Percentiles rank a stretch among this genome's conserved stretches.
phyloP scores from a whole-genome alignment of 2,113 vertebrate genomes.

The Aegypius monachus region DNA sequence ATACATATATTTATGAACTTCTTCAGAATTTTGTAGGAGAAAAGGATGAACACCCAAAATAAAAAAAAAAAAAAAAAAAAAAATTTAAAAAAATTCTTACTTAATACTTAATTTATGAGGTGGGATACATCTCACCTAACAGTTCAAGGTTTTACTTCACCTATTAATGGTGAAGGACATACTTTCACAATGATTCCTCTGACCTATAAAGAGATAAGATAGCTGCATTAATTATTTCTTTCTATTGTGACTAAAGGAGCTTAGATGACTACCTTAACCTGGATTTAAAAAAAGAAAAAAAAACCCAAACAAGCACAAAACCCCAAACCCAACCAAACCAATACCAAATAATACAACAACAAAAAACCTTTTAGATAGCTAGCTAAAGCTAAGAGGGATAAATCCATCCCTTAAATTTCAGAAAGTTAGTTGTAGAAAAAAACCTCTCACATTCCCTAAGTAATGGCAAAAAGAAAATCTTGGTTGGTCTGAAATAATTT shows the following conservation, averaged over 20 bases:
- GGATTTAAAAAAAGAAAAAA: background rate
- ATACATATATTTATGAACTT: rapidly evolving
- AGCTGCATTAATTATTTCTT: background rate
- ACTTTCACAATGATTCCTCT: background rate
- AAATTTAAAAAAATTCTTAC: too few species aligned
- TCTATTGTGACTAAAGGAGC: background rate
- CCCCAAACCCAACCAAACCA: background rate
- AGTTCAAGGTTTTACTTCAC: background rate
- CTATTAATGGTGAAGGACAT: background rate
- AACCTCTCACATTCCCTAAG: rapidly evolving
- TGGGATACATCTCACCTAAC: background rate
- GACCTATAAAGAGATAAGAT: background rate
- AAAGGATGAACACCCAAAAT: rapidly evolving
- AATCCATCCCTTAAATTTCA: background rate
- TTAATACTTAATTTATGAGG: background rate
- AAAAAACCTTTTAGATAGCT: background rate
- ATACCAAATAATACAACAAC: background rate
- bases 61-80: background rate
- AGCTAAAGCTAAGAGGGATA: background rate
- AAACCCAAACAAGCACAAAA: too few species aligned
- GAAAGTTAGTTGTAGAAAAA: background rate
- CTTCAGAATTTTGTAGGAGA: background rate
- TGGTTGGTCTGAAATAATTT: background rate
- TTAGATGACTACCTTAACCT: background rate
- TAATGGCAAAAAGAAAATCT: background rate